Evolutionary conservation across 2,113 vertebrate species (phyloP), one percentile per base, ranked within the genome.

Genomic region (Leptobrachium leishanense): DNA sequence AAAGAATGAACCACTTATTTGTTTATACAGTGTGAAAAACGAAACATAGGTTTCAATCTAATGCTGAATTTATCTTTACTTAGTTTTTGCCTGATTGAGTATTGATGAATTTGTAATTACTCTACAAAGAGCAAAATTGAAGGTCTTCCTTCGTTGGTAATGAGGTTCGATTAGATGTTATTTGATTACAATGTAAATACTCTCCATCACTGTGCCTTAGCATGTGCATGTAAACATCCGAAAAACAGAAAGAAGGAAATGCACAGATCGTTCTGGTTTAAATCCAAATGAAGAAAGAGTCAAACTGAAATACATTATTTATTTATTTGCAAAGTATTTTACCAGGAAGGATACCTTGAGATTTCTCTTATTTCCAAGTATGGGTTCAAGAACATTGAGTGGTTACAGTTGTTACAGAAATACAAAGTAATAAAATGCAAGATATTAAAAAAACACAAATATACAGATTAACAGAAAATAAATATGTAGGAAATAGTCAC

Each of bases 131-230:
- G 68, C n/a, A 68, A 7, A 68, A 68, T 76, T 76, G 65, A 77
- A 55, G 54, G 13, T 54, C 50, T 39, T 69, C 6, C 50, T 66
- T 77, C 68, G 75, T 77, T 77, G 57, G 75, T 66, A 77, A 77
- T 77, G 68, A 68, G 15, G 68, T 77, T 69, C n/a, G 41, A 77
- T 77, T 43, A n/a, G 54, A 44, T 6, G 75, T 77, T 57, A 77
- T 77, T 77, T 59, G 66, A 77, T 77, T 77, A 43, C 41, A 57
- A 4, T 59, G 66, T 77, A 77, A 77, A 77, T 68, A 62, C 55
- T 69, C 66, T 68, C 75, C 66, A 69, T 77, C 66, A 68, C 65
- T 55, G 57, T 59, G 13, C 63, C 68, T 46, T 43, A 71, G 44
- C 20, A 57, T 57, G 50, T 39, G 42, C 20, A 31, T 76, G 75